phyloP scores from a whole-genome alignment of 1,140 invertebrate species.

The Drosophila azteca region DNA sequence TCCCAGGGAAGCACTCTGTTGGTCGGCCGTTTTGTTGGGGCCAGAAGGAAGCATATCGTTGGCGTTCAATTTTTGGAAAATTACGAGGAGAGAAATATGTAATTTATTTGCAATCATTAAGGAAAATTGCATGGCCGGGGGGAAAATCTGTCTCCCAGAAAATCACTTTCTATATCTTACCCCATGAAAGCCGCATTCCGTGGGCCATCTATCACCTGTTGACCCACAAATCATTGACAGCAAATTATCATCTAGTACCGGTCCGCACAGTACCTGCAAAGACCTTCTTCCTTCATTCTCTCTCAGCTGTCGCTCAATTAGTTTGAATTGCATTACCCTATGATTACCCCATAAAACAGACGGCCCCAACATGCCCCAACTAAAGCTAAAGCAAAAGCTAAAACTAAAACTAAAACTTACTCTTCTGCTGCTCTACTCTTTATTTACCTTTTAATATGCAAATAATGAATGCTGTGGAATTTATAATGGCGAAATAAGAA shows the following conservation, averaged over 20 bases:
- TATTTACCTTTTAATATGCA: constrained; percentile 76
- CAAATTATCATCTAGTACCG: constrained; percentile 48
- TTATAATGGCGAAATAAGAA: constrained; percentile 66
- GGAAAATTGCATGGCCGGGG: constrained; percentile 48
- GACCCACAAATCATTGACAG: constrained; percentile 66
- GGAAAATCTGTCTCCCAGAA: constrained; percentile 19
- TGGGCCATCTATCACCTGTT: constrained; percentile 58
- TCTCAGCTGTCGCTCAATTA: constrained; percentile 39
- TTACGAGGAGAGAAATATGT: constrained; percentile 67
- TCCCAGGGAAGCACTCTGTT: constrained; percentile 6
- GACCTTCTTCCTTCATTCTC: background rate
- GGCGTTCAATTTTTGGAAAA: constrained; percentile 53
- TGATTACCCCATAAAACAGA: constrained; percentile 13
- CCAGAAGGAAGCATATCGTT: constrained; percentile 66
- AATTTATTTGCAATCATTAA: constrained; percentile 80
- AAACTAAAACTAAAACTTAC: constrained; percentile 22
- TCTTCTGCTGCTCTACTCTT: constrained; percentile 40
- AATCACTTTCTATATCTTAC: constrained; percentile 15
- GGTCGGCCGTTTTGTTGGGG: constrained; percentile 18
- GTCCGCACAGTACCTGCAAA: constrained; percentile 30
- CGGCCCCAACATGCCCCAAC: constrained; percentile 20
- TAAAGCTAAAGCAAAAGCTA: no score
- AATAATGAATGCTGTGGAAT: constrained; percentile 75
- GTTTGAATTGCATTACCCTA: constrained; percentile 33
- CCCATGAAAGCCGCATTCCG: constrained; percentile 14